Evolutionary conservation across 2,888 invertebrate species (phyloP), one percentile per base, ranked within the genome.

Genomic region (Nemurella pictetii): DNA sequence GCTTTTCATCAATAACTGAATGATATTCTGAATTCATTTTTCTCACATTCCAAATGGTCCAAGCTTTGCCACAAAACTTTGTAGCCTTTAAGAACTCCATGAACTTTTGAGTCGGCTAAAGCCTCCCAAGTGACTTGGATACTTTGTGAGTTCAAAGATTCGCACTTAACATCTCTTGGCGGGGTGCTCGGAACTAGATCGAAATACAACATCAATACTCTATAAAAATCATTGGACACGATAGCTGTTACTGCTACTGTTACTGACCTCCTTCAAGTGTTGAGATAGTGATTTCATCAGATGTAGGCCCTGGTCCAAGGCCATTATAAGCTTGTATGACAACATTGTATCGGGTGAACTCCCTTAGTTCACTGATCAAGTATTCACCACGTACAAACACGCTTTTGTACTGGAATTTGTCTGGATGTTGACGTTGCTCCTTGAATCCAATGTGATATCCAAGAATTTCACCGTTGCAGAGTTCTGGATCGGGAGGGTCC

Each of bases 121-220:
- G 96, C 94, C 88, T 96, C 96, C 97, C 97, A 97, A 86, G 95
- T 94, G 87, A 97, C 95, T 89, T 96, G 94, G 87, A 97, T 93
- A 87, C 95, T 96, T 90, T 96, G 96, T 29, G 96, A 96, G 88
- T 95, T 95, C 85, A 96, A 91, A 29, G 96, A 95, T 85, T 95
- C 94, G 90, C 96, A 96, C 87, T 95, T 94, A 26, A 96, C 93
- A 88, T 95, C 94, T 88, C 96, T 95, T 1, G 96, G 96, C 27
- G 96, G 95, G 83, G 95, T 93, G 88, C 96, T 96, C 84, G 98
- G 98, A 27, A 97, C 96, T 96, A 27, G 20, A 81, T n/a, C 12
- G 30, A 80, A 7, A 75, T 28, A 29, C 30, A 28, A 78, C 5
- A 30, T 29, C 0, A 78, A 78, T 75, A 27, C 75, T 2, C 7